A percentile compares a stretch with the other conserved stretches of the same genome.
Evolutionary conservation across 2,797 vertebrate genomes (phyloP).

Genomic region (Iguana delicatissima): DNA sequence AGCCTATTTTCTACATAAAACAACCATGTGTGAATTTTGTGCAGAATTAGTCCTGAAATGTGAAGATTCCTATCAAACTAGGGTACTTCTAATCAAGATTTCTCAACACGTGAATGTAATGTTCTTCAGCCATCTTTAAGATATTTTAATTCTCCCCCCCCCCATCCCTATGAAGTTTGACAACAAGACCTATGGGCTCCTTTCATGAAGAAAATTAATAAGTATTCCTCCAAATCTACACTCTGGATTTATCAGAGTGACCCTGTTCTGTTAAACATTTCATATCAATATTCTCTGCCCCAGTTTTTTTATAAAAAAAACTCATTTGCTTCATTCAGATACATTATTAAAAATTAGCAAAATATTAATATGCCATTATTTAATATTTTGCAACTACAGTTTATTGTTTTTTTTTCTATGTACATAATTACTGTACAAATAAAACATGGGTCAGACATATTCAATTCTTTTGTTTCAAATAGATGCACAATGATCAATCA

Average conservation of each 20-base stretch:
- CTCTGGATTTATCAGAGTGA: neutral
- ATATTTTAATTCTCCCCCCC: no score
- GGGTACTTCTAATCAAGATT: no score
- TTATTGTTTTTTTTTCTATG: neutral
- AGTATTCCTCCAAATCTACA: neutral
- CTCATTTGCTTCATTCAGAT: neutral
- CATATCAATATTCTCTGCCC: neutral
- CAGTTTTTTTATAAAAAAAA: neutral
- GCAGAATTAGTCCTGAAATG: no score
- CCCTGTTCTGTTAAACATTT: neutral
- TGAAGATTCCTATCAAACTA: no score
- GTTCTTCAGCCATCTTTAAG: no score
- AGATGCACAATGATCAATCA: neutral
- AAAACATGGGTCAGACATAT: neutral
- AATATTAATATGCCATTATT: neutral
- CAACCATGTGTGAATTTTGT: no score
- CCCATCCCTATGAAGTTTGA: neutral
- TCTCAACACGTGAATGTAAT: no score
- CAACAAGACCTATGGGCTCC: neutral
- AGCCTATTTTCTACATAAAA: no score
- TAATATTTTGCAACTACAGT: neutral
- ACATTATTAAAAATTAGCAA: neutral
- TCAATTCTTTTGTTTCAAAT: neutral
- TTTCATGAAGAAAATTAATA: neutral
- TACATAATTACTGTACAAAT: neutral